Evolutionary conservation across 2,113 vertebrate species (phyloP), one percentile per base, ranked within the genome.

Genomic region (Grallaria varia): DNA sequence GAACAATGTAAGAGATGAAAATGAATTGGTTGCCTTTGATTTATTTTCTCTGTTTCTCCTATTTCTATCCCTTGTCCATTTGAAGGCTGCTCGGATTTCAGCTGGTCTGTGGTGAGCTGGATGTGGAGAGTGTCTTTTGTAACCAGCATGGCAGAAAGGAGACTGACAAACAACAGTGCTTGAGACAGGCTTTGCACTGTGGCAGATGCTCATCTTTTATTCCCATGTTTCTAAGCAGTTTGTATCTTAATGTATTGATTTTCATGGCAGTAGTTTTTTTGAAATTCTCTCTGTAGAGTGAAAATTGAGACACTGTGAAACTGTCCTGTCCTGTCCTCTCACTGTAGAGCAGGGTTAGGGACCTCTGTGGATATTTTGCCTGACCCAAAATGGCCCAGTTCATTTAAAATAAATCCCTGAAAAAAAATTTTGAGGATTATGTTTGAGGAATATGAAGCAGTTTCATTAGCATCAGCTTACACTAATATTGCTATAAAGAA

Each of bases 21-120:
- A 96, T 74, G 22, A 84, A 71, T 74, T 84, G 55, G 50, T 67
- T 81, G 75, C 19, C 52, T 88, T 91, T 95, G 83, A 89, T 92
- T 93, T 92, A 74, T 76, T 95, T 69, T 91, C 92, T 96, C 47
- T 78, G 67, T 69, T 93, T 96, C 92, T 95, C 79, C 37, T 37
- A 0, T 76, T 95, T 83, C 68, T 74, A 63, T 78, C 71, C 52
- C 59, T 89, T 74, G 33, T 50, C 49, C 53, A 13, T 96, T 86
- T 95, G 95, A 63, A 72, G 82, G 85, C 82, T 88, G 89, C 87
- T 97, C 84, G 40, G 11, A 45, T 97, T 97, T 84, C 96, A 80
- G 81, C 47, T 67, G 73, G 62, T 22, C 82, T 93, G 56, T 71
- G 69, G 73, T 88, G 33, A 89, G 59, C 84, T 87, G 85, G 45